Base-by-base conservation (phyloP, 2,797 vertebrate species). In the Sphaeramia orbicularis region DNA sequence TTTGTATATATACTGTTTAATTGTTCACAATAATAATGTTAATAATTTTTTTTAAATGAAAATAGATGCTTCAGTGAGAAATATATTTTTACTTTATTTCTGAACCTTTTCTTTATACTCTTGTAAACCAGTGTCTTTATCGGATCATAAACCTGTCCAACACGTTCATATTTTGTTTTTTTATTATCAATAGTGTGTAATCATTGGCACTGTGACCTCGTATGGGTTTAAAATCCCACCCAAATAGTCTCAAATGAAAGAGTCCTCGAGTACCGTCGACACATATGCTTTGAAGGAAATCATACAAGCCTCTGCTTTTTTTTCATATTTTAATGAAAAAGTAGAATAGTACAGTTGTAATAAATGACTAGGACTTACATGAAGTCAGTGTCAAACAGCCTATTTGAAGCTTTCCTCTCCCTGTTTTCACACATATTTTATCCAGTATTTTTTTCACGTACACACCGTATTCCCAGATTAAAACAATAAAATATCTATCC, bases 241-340 rank as follows among this genome's bases (percentile, higher is more conserved):
- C 32, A 32, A 32, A n/a, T n/a, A 32, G 30, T 32, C 30, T 32
- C 1, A 32, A 24, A 24, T 24, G 21, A 2, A 36, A 3, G 15
- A 49, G 6, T 0, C 11, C 9, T n/a, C n/a, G n/a, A n/a, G n/a
- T n/a, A n/a, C n/a, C n/a, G n/a, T n/a, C n/a, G n/a, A 54, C 18
- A 16, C 19, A 36, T n/a, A 6, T 12, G 10, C 10, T 4, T 44
- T 10, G 6, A 10, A 38, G 16, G 10, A 68, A 62, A 56, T 37
- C 4, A 9, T 3, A 21, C 18, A 8, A 16, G 12, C 6, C 4
- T 40, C 4, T 1, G n/a, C n/a, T 43, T 24, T 35, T 32, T 9
- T 35, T 65, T 70, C 13, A 81, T 47, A 44, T 87, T 92, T 91
- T 92, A 92, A 91, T 93, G 89, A 88, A 93, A 92, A 92, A 91